Evolutionary conservation across 2,888 invertebrate species (phyloP).

Genomic region (Meiosimyza decipiens): DNA sequence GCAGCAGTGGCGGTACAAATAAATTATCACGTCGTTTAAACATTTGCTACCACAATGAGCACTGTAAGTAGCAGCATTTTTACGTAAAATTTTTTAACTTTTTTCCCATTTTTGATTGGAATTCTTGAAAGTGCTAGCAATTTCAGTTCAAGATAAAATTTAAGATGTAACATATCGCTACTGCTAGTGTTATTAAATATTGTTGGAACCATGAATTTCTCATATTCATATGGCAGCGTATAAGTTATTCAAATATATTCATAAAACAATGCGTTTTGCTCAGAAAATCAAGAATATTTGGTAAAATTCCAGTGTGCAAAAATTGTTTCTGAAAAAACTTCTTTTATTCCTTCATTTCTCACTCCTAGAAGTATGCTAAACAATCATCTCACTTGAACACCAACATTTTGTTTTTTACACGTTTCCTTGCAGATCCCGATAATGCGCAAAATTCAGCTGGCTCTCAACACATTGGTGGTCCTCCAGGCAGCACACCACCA

Average conservation of each 20-base stretch:
- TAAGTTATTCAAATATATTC: too few relatives aligned
- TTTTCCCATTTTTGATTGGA: neutral
- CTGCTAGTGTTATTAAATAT: constrained; percentile 31
- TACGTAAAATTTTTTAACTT: too few relatives aligned
- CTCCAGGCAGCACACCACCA: constrained; percentile 64
- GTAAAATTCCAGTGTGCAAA: too few relatives aligned
- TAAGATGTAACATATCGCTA: constrained; percentile 39
- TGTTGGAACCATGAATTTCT: neutral
- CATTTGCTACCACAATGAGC: constrained; percentile 84
- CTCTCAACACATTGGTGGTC: constrained; percentile 57
- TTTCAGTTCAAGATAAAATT: neutral
- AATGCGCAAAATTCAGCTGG: constrained; percentile 59
- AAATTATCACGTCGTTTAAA: constrained; percentile 78
- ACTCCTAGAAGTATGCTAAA: too few relatives aligned
- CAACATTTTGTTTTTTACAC: neutral
- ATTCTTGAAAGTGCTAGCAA: constrained; percentile 7
- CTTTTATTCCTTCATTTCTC: too few relatives aligned
- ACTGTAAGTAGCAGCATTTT: constrained; percentile 69
- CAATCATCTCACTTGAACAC: constrained; percentile 12
- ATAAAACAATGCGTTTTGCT: too few relatives aligned
- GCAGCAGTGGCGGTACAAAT: constrained; percentile 69
- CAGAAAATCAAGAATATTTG: too few relatives aligned
- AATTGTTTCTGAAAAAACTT: too few relatives aligned
- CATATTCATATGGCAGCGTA: too few relatives aligned
- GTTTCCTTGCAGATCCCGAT: constrained; percentile 70